Base-by-base conservation (phyloP, 1,140 invertebrate genomes). In the Helicoverpa zea region DNA sequence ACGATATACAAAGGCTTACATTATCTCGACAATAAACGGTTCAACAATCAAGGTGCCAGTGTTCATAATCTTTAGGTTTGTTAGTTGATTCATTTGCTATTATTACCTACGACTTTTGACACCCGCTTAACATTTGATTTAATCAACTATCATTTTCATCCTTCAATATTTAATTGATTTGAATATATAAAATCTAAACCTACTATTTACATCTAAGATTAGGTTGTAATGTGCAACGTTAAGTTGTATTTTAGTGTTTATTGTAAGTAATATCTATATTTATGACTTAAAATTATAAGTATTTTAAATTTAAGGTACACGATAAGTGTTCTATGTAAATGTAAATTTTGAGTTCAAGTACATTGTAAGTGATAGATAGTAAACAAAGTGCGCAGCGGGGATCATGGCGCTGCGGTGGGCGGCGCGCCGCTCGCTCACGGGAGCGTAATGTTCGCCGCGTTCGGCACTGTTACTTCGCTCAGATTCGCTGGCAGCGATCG, bases 241-340 rank as follows among this genome's bases (percentile, higher is more conserved):
- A 91, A 85, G 87, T 89, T 93, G 88, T 92, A 91, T 86, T 87
- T 89, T 92, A 92, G 86, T 74, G 87, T 88, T 47, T 12, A 43
- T 89, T 88, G 86, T 93, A 93, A 91, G 89, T 89, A 90, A 90
- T 90, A 89, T 93, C 87, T 94, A 92, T 94, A 93, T 94, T 94
- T 93, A 93, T 94, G 89, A 92, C 88, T 88, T 88, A 89, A 88
- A 89, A 84, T 81, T 64, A 88, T 94, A 92, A 92, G 90, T 91
- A 92, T 92, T 92, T 88, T 87, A 90, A 90, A 84, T 80, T 80
- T 89, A 88, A 85, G 88, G 73, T 89, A 89, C 88, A 90, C 89
- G 85, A 88, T 86, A 81, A 85, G 89, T 93, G 89, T 94, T 93
- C 84, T 91, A 88, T 89, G 87, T 92, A 91, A 91, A 88, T 94